Evolutionary conservation across 2,888 invertebrate genomes (phyloP), one percentile per base, ranked within the genome.

Genomic region (Himalopsyche tibetana): DNA sequence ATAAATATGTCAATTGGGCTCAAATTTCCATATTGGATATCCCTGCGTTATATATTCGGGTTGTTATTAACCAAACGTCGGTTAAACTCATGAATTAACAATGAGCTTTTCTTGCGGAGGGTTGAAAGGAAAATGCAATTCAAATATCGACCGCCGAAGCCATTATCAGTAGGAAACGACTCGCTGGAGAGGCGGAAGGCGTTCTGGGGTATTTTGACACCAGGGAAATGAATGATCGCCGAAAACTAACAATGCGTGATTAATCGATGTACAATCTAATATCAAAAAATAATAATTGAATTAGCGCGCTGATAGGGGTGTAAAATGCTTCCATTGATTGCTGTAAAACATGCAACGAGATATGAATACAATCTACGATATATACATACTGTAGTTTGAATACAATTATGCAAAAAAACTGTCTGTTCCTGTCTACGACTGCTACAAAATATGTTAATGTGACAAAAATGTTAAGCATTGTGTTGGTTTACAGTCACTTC

Each of bases 91-190:
- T 63, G 63, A 63, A 63, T 63, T 63, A 63, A 63, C 63, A 63
- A 63, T 63, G 63, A 63, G 63, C 63, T 28, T 63, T 56, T 63
- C 63, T 63, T 63, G 63, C 63, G 63, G 63, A 63, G 63, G 63
- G 55, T 55, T 82, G 82, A 82, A 82, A 55, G 55, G 82, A 82
- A 82, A 82, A 82, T 82, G 82, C 82, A 82, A 82, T 40, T 82
- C 82, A 82, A 63, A 63, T 63, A 63, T 63, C 63, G 63, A 63
- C 63, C 63, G 28, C 19, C 19, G 9, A 63, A 63, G 63, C 63
- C 63, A 63, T 63, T 63, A 63, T 63, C 63, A 63, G 63, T 19
- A 63, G 63, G 63, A 63, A 63, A 63, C 63, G n/a, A 11, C 63
- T 63, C 28, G 63, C 19, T 63, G 11, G 8, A 63, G 19, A 63